Base-by-base conservation (phyloP, 1,140 invertebrate genomes). In the Cryptotermes secundus region DNA sequence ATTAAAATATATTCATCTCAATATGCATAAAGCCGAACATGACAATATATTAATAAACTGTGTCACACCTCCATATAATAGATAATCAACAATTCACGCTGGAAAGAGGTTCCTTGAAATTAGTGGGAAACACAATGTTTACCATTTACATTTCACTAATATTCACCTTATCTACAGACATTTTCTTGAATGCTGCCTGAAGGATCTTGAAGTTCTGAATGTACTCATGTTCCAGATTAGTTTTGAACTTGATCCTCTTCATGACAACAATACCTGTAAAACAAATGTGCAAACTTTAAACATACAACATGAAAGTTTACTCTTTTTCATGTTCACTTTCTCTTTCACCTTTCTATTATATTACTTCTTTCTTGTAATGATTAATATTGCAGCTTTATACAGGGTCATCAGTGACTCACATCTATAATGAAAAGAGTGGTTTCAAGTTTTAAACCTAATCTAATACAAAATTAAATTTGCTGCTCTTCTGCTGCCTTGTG, bases 141-240 rank as follows among this genome's bases (percentile, higher is more conserved):
- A 36, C n/a, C 24, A 26, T n/a, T 82, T 24, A 14, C 14, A 49
- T 19, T 19, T 1, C 1, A 82, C 49, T 85, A 31, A 85, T 31
- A 81, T 86, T 89, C 95, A 99, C 98, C 96, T 99, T 99, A 90
- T 99, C 99, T 87, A 99, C 97, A 88, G 94, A 94, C 94, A 99
- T 96, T 92, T 98, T 99, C 91, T 99, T 99, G 90, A 99, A 99
- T 72, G 94, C 94, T 31, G 95, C 97, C 92, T 99, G 99, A 83
- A 99, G 92, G 87, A 98, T 93, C 94, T 99, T 99, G 90, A 99
- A 99, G 91, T 99, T 99, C 89, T 98, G 97, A 91, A 99, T 99
- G 90, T 99, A 99, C 91, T 99, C 99, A 91, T 99, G 97, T 91
- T 99, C 99, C 87, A 99, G 91, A 90, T 98, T 98, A 87, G 98